Base-by-base conservation (phyloP, 2,888 invertebrate species). In the Strigamia maritima region DNA sequence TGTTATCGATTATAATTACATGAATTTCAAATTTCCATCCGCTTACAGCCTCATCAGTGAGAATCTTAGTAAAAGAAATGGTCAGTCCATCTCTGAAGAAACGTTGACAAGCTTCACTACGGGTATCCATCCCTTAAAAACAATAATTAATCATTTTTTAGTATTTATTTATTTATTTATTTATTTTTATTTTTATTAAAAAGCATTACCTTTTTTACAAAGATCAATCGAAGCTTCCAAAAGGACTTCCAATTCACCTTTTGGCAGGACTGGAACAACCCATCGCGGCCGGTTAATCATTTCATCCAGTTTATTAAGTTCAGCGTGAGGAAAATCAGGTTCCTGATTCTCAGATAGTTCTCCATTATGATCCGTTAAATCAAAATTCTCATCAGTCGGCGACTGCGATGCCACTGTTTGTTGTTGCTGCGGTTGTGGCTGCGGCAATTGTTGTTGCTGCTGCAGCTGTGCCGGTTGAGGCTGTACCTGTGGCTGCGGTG, bases 21-120 rank as follows among this genome's bases (percentile, higher is more conserved):
- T 98, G 97, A 85, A 98, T 98, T 87, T 97, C 97, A 84, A 92
- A 91, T 87, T 97, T 98, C 98, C 98, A 98, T 84, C 96, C 96
- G 84, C 94, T 94, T 78, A 98, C 97, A 79, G 98, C 97, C 87
- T 98, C 98, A 87, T 98, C 98, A 22, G 97, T 97, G 84, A 98
- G 90, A 85, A 98, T 96, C 89, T 97, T 97, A 77, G 94, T 94
- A 87, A 98, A 98, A 78, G 97, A 97, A 82, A 94, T 91, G 81
- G 95, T 95, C 83, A 98, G 89, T 78, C 96, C 95, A 86, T 97
- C 97, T 84, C 94, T 91, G 89, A 96, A 97, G 88, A 98, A 98
- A 83, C 95, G 90, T 86, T 97, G 95, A 87, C 97, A 98, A 79
- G 93, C 91, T 87, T 93, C 92, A 86, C 95, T 93, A 85, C 93